Conservation (phyloP, 2,888 invertebrate species). For the Cataglyphis albicans region DNA sequence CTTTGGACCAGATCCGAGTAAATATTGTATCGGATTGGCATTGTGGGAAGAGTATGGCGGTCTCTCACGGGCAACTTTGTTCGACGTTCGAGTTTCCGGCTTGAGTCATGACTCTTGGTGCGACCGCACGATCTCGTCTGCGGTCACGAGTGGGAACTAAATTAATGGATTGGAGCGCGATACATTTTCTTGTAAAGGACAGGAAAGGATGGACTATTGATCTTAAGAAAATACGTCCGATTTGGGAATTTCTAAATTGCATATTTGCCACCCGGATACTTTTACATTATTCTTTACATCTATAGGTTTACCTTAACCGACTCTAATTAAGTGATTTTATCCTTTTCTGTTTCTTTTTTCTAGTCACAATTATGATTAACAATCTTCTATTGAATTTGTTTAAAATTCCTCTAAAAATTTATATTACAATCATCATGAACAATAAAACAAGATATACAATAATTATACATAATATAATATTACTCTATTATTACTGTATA, state of each 20-base stretch:
- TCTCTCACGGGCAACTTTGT: constrained; percentile 52
- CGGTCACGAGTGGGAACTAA: constrained; percentile 74
- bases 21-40: constrained; percentile 56
- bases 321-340: not conserved
- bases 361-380: not conserved
- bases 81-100: constrained; percentile 70
- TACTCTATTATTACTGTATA: not conserved
- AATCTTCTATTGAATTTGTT: not conserved
- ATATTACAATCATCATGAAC: not conserved
- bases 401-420: not conserved
- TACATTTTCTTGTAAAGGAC: constrained; percentile 53
- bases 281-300: not conserved
- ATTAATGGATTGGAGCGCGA: constrained; percentile 73
- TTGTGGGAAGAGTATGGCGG: constrained; percentile 52
- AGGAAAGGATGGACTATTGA: constrained; percentile 62
- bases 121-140: constrained; percentile 75
- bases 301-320: not conserved
- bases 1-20: constrained; percentile 38
- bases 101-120: constrained; percentile 72
- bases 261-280: not conserved
- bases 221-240: constrained; percentile 65
- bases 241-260: constrained; percentile 3
- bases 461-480: not conserved
- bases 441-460: not conserved
- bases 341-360: not conserved